phyloP scores from a whole-genome alignment of 2,888 invertebrate genomes.

The Helicoverpa assulta region DNA sequence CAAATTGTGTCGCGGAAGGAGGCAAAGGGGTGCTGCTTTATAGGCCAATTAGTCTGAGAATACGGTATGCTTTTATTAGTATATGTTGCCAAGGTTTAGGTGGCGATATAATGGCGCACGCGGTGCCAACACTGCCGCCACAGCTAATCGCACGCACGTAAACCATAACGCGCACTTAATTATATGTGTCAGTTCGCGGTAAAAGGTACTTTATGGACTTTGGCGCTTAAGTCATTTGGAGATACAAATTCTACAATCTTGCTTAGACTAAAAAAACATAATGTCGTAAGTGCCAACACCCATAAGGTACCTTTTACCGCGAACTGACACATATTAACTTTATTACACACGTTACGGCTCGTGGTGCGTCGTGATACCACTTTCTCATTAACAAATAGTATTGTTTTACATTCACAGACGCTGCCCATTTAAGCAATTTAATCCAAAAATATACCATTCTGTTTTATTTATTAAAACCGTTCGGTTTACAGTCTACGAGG shows the following conservation, averaged over 20 bases:
- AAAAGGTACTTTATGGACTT: too few species aligned
- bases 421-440: conserved; percentile 33
- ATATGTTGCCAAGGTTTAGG: conserved; percentile 69
- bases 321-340: too few species aligned
- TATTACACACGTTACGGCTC: conserved; percentile 72
- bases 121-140: conserved; percentile 15
- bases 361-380: conserved; percentile 71
- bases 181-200: too few species aligned
- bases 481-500: conserved; percentile 19
- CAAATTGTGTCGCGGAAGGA: conserved; percentile 70
- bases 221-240: too few species aligned
- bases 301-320: too few species aligned
- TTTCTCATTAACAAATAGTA: conserved; percentile 69
- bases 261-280: too few species aligned
- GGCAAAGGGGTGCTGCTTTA: conserved; percentile 74
- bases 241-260: too few species aligned
- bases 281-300: too few species aligned
- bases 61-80: conserved; percentile 78
- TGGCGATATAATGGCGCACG: conserved; percentile 51
- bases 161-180: conserved; percentile 70
- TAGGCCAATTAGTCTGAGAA: conserved; percentile 80
- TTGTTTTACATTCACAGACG: conserved; percentile 53
- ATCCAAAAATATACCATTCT: conserved; percentile 42
- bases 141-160: conserved; percentile 42
- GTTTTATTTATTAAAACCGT: conserved; percentile 42